Conservation (phyloP, 2,113 vertebrate genomes). For the Megaptera novaeangliae region DNA sequence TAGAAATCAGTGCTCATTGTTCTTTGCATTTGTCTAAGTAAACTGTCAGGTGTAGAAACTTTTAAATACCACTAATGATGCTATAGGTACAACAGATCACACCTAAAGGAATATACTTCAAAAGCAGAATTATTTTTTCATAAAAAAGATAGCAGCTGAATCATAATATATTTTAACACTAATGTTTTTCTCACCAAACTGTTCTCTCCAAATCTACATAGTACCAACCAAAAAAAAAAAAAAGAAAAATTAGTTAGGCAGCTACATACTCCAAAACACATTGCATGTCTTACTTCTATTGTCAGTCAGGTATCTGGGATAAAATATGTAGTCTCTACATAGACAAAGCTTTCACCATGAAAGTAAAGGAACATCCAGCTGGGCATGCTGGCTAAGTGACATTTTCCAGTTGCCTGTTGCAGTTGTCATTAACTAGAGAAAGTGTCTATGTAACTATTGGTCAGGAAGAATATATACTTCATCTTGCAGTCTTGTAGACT, state of each 20-base stretch:
- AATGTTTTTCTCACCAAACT: not conserved
- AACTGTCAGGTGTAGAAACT: not conserved
- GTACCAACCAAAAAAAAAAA: not conserved
- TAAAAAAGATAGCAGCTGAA: not conserved
- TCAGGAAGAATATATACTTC: not conserved
- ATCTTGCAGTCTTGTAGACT: not conserved
- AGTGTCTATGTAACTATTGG: not conserved
- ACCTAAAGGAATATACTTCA: not conserved
- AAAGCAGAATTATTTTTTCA: not conserved
- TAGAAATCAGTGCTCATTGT: not conserved
- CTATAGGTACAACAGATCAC: not conserved
- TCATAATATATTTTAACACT: not conserved
- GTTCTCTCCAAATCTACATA: not conserved
- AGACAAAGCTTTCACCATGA: not conserved
- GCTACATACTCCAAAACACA: not conserved
- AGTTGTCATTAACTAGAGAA: not conserved
- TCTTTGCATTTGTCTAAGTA: not conserved
- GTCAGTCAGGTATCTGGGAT: not conserved
- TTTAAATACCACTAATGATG: slow-evolving; percentile 8
- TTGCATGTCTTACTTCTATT: not conserved
- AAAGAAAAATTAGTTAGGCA: not conserved
- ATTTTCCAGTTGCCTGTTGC: not conserved
- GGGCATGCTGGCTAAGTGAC: not conserved
- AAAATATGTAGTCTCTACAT: not conserved
- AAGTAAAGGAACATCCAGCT: not conserved